Base-by-base conservation (phyloP, 1,140 invertebrate genomes). In the Heliconius eleuchia region DNA sequence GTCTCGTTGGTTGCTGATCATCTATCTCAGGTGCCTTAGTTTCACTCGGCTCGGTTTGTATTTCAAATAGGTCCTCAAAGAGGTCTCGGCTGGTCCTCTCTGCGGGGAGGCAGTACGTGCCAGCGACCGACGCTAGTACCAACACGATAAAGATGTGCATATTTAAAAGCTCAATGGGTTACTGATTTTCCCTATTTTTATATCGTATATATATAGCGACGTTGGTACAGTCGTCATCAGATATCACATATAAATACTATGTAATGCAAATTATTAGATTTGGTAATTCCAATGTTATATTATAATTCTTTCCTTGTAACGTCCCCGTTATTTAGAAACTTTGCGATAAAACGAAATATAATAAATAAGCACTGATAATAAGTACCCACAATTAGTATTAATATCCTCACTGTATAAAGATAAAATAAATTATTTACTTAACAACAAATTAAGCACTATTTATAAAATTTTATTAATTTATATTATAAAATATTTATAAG, bases 141-240 rank as follows among this genome's bases (percentile, higher is more conserved):
- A 77, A 13, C 34, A 37, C 27, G 50, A 72, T 18, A 13, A 75
- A 52, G 78, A 46, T 79, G 7, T n/a, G 42, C 78, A 79, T 79
- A n/a, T 75, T 79, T 55, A n/a, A 39, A 55, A 79, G 73, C 66
- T 74, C 52, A 18, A 27, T 73, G 57, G 30, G 37, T 37, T 34
- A 79, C 78, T 79, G 78, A 73, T 75, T 75, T 75, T 50, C 23
- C 73, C 78, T 60, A 46, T 71, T n/a, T n/a, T 79, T 46, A n/a
- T 27, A 74, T 46, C 39, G 23, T 42, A 71, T 60, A 71, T 79
- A 74, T 74, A 66, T 74, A 52, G 57, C 60, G 60, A 13, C 55
- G 46, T 71, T 6, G 23, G 73, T 79, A 79, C 73, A 79, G 78
- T 79, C 57, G 52, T 34, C 78, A 6, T 66, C 60, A 71, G n/a